phyloP scores from a whole-genome alignment of 1,140 invertebrate genomes.

The Sinonovacula constricta region DNA sequence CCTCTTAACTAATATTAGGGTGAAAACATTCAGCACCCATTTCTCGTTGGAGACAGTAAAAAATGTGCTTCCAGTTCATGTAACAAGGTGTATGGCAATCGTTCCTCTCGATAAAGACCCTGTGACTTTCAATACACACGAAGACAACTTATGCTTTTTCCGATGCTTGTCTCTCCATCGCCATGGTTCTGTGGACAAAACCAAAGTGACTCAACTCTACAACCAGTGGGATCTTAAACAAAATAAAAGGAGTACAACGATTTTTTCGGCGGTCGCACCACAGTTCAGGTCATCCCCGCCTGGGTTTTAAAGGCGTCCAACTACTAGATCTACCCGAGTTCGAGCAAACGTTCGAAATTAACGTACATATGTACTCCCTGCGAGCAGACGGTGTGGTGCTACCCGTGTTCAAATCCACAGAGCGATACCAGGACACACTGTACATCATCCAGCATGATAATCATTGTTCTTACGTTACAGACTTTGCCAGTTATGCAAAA shows the following conservation, averaged over 20 bases:
- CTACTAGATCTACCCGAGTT: constrained; percentile 1
- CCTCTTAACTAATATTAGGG: constrained; percentile 9
- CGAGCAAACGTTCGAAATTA: constrained; percentile 1
- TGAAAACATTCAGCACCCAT: constrained; percentile 7
- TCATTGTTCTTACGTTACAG: constrained; percentile 9
- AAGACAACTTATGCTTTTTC: constrained; percentile 15
- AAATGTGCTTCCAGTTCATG: background rate
- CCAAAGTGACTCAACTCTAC: background rate
- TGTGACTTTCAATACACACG: background rate
- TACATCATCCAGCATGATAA: constrained; percentile 35
- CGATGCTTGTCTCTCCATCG: background rate
- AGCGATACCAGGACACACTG: constrained; percentile 1
- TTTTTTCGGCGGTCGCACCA: background rate
- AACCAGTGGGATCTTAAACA: background rate
- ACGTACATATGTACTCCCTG: constrained; percentile 8
- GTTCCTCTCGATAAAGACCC: constrained; percentile 1
- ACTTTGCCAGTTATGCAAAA: constrained; percentile 2
- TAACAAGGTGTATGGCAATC: constrained; percentile 2
- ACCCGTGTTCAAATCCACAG: background rate
- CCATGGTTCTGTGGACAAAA: constrained; percentile 9
- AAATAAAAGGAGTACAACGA: background rate
- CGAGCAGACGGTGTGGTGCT: constrained; percentile 3
- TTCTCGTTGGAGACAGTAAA: background rate
- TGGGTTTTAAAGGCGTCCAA: background rate
- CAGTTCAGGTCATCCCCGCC: background rate